phyloP scores from a whole-genome alignment of 2,797 vertebrate genomes.

The Discoglossus pictus region DNA sequence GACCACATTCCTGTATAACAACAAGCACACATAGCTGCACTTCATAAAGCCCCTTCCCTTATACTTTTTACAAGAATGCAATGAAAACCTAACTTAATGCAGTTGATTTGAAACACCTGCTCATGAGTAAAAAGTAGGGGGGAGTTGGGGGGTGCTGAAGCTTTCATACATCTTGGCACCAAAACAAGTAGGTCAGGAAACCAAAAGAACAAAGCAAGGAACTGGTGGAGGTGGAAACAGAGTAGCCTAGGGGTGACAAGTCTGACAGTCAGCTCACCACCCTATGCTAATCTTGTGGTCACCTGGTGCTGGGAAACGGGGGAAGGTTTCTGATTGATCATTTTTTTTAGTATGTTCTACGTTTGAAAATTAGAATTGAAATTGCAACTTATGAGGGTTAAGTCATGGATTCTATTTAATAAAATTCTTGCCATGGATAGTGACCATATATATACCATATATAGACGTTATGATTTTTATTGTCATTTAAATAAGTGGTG shows the following conservation, averaged over 20 bases:
- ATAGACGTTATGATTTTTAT: too few relatives aligned
- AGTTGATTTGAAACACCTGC: conserved; percentile 45
- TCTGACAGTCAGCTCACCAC: conserved; percentile 26
- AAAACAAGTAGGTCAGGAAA: not conserved
- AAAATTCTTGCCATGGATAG: too few relatives aligned
- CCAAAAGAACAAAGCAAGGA: not conserved
- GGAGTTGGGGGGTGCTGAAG: not conserved
- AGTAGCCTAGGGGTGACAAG: not conserved
- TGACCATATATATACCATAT: too few relatives aligned
- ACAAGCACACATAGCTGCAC: conserved; percentile 14
- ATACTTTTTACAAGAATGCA: conserved; percentile 36
- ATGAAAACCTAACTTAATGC: conserved; percentile 8
- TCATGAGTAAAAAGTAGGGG: not conserved
- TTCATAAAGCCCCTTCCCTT: conserved; percentile 14
- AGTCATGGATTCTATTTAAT: too few relatives aligned
- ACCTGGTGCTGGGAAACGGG: too few relatives aligned
- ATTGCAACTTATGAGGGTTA: too few relatives aligned
- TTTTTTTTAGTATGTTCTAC: too few relatives aligned
- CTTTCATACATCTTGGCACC: conserved; percentile 10
- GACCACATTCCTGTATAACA: conserved; percentile 10
- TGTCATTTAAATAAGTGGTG: too few relatives aligned
- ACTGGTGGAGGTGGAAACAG: conserved; percentile 4
- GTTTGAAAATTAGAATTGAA: too few relatives aligned
- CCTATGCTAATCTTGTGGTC: not conserved
- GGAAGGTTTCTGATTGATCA: too few relatives aligned